Evolutionary conservation across 2,888 invertebrate genomes (phyloP).

Genomic region (Coenonympha glycerion): DNA sequence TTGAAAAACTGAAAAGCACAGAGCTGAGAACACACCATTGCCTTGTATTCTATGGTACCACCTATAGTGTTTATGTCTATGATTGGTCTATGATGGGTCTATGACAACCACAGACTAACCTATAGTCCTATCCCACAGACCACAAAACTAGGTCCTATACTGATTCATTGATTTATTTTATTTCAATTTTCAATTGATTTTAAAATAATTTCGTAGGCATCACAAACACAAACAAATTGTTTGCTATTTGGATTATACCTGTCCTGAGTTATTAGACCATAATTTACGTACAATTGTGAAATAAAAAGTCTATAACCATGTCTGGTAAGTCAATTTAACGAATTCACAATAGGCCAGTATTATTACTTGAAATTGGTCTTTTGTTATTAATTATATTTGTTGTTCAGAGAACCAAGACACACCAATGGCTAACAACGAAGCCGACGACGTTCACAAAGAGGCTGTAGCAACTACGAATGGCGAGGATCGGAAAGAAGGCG

Average conservation of each 20-base stretch:
- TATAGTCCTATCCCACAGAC: no score
- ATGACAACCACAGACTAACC: no score
- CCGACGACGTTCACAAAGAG: slow-evolving; percentile 31
- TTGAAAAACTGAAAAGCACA: no score
- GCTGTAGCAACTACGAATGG: slow-evolving; percentile 30
- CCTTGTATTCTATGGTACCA: no score
- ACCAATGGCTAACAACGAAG: slow-evolving; percentile 37
- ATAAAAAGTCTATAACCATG: not conserved
- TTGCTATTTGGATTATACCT: not conserved
- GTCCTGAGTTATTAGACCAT: not conserved
- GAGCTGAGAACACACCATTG: no score
- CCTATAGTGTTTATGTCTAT: no score
- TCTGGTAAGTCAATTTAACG: not conserved
- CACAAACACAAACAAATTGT: no score
- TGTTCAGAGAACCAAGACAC: slow-evolving; percentile 43
- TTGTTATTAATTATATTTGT: not conserved
- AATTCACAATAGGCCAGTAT: not conserved
- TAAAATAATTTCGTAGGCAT: no score
- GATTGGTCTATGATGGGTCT: no score
- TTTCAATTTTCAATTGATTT: not conserved
- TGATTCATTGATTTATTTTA: not conserved
- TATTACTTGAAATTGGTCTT: not conserved
- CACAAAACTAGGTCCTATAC: no score
- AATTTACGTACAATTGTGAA: not conserved
- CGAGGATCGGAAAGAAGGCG: slow-evolving; percentile 22